Base-by-base conservation (phyloP, 2,113 vertebrate genomes). In the Pantherophis guttatus region DNA sequence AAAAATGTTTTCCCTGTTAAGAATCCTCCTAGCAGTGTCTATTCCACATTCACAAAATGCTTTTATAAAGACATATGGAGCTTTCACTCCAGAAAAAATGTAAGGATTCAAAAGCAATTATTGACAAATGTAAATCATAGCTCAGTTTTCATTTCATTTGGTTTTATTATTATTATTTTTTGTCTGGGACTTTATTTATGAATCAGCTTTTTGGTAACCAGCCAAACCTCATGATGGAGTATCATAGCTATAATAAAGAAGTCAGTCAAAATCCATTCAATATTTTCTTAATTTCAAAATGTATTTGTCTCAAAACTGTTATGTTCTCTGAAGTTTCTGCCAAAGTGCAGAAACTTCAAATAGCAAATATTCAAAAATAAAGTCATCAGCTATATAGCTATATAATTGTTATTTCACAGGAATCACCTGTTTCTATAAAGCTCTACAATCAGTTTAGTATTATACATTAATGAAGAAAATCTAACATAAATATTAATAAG, bases 201-300 rank as follows among this genome's bases (percentile, higher is more conserved):
- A 0, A 87, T 57, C 65, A 90, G 8, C 17, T 85, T 86, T 75
- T 52, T 75, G 59, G 26, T 91, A 88, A 91, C 29, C 92, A 86
- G 55, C 65, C 89, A 96, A 93, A 87, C 24, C 81, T 54, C 23
- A 11, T 33, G 86, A 94, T 2, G 29, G 93, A 95, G 62, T 86
- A 89, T 75, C 57, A 54, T 65, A 94, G 55, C 75, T 81, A 90
- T 87, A 92, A 90, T 90, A 94, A 95, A 93, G 93, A 91, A 92
- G 92, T 26, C 19, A 91, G 50, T 92, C 59, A 87, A 91, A 95
- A 95, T 88, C 44, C 91, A 90, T 94, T 85, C n/a, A 87, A 26
- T 57, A 23, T 94, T 95, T 96, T 94, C 92, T 87, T 88, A 55
- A 85, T 90, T 95, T 94, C 87, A 93, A 70, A 94, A 93, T 33